These are phyloP conservation scores for Cossypha polioptera DNA, from an alignment of 2,797 vertebrate genomes.

Conservation along the genomic window DNA sequence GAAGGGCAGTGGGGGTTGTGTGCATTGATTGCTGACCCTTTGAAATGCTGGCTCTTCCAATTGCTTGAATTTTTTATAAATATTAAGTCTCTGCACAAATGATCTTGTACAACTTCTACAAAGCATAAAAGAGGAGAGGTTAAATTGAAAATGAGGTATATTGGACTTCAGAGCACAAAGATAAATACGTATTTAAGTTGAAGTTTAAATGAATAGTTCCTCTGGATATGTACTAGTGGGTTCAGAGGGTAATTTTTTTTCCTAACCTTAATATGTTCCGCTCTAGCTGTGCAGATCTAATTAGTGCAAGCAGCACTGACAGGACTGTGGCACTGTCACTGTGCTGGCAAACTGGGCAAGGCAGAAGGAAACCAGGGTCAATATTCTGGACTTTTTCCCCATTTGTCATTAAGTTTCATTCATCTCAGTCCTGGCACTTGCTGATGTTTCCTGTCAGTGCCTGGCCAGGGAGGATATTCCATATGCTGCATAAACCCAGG, in stretches of 20 bases:
- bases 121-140: slow-evolving; percentile 21
- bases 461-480: not conserved
- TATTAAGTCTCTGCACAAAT: not conserved
- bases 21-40: not conserved
- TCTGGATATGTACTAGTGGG: not conserved
- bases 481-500: not conserved
- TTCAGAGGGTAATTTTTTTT: slow-evolving; percentile 17
- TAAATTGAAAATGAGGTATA: slow-evolving; percentile 26
- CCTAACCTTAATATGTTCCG: not conserved
- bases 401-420: not conserved
- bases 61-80: not conserved
- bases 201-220: slow-evolving; percentile 31
- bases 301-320: not conserved
- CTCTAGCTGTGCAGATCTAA: not conserved
- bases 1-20: not conserved
- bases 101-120: not conserved
- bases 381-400: not conserved
- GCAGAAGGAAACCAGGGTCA: not conserved
- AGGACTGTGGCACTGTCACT: not conserved
- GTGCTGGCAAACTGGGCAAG: not conserved
- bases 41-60: not conserved
- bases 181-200: slow-evolving; percentile 23
- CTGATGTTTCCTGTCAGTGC: not conserved
- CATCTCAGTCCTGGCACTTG: not conserved
- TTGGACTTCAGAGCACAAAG: slow-evolving; percentile 29